Conservation (phyloP, 92 coral and sea anemone genomes). For the Actinernus sp. region DNA sequence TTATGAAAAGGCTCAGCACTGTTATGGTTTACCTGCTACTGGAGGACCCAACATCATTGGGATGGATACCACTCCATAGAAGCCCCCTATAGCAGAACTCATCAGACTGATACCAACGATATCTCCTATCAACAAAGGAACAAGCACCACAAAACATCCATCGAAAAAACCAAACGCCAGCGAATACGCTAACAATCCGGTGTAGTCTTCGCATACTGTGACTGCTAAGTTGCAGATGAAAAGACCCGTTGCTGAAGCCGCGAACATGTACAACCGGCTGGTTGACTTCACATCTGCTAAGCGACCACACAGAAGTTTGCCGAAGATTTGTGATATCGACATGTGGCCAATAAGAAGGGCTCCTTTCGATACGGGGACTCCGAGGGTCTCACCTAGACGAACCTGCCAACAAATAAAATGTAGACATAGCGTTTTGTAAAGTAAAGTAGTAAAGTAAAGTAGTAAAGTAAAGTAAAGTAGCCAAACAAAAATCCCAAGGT, state of each 20-base stretch:
- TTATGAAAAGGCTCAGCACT: too few relatives aligned
- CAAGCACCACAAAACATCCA: slow-evolving; percentile 78
- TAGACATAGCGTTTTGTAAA: too few relatives aligned
- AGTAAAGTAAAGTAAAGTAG: neutral
- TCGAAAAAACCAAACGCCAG: slow-evolving; percentile 80
- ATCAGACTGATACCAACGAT: slow-evolving; percentile 79
- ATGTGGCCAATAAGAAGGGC: slow-evolving; percentile 80
- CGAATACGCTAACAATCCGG: slow-evolving; percentile 71
- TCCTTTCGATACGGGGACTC: slow-evolving; percentile 71
- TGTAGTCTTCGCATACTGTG: slow-evolving; percentile 63
- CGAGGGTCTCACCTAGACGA: slow-evolving; percentile 70
- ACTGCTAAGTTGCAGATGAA: slow-evolving; percentile 62
- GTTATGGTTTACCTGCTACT: slow-evolving; percentile 59
- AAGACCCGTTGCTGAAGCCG: slow-evolving; percentile 36
- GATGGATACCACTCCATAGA: slow-evolving; percentile 72
- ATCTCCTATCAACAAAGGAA: slow-evolving; percentile 72
- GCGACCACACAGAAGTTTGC: slow-evolving; percentile 78
- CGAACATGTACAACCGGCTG: slow-evolving; percentile 62
- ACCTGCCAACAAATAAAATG: slow-evolving; percentile 21
- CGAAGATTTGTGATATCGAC: slow-evolving; percentile 78
- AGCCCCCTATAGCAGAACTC: slow-evolving; percentile 70
- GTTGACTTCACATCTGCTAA: slow-evolving; percentile 75
- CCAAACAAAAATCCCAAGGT: too few relatives aligned
- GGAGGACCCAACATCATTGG: slow-evolving; percentile 85
- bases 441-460: neutral